Conservation (phyloP, 2,888 invertebrate genomes). For the Drosophila atripex region DNA sequence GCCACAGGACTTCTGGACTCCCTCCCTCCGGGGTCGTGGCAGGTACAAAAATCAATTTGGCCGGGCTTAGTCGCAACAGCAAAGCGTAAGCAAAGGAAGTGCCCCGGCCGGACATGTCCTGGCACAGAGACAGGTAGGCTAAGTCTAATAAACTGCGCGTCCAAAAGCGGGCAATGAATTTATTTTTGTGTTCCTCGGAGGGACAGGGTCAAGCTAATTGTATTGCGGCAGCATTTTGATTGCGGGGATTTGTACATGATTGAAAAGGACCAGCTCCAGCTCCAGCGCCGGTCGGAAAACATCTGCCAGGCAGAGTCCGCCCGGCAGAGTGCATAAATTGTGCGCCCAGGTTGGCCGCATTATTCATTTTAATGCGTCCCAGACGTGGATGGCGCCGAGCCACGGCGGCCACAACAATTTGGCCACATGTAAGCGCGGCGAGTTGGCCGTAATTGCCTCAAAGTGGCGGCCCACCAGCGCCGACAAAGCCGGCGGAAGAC, state of each 20-base stretch:
- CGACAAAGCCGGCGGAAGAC: constrained; percentile 52
- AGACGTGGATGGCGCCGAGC: constrained; percentile 40
- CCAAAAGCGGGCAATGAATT: constrained; percentile 54
- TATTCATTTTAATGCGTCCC: constrained; percentile 80
- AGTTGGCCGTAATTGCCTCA: constrained; percentile 78
- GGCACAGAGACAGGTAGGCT: constrained; percentile 62
- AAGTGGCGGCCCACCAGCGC: constrained; percentile 27
- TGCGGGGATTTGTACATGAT: constrained; percentile 75
- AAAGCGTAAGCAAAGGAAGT: constrained; percentile 69
- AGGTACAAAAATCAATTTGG: constrained; percentile 78
- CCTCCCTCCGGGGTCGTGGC: constrained; percentile 9
- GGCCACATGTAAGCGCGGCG: constrained; percentile 77
- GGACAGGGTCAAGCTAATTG: constrained; percentile 65
- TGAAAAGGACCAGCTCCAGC: constrained; percentile 64
- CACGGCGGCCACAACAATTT: constrained; percentile 73
- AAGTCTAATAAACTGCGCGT: constrained; percentile 79
- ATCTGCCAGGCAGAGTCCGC: constrained; percentile 41
- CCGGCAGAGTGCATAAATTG: constrained; percentile 77
- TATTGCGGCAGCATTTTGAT: constrained; percentile 74
- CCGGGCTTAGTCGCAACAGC: constrained; percentile 77
- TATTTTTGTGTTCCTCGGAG: constrained; percentile 33
- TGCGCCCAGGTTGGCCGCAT: constrained; percentile 70
- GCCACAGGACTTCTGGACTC: no score
- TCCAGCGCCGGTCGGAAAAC: constrained; percentile 41
- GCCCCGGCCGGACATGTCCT: not conserved